Base-by-base conservation (phyloP, 2,888 invertebrate genomes). In the Synanthedon andrenaeformis region DNA sequence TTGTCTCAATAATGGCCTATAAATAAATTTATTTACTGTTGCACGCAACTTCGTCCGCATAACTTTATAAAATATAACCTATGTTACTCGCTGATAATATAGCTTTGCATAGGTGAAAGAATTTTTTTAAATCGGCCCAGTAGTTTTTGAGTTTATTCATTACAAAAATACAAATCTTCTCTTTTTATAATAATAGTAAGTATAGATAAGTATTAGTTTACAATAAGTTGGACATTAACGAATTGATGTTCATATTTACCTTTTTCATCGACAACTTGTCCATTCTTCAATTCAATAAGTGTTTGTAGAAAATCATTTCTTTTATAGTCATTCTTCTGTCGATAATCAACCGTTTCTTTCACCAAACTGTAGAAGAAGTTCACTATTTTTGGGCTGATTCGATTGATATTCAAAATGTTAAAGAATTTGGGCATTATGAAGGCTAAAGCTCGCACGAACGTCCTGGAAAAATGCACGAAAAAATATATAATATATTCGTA, bases 291-390 rank as follows among this genome's bases (percentile, higher is more conserved):
- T 50, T 89, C 82, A 49, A 90, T 89, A 8, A 90, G 71, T 3
- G 89, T 75, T 64, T 90, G 89, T 55, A 90, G 65, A 62, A 89
- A 89, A 63, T 90, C 90, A 56, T 88, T 85, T 50, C 89, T 70
- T 41, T 71, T 76, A 53, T 80, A 72, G 4, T 66, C 63, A 59
- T 83, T 64, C 50, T 69, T 70, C 55, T 76, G 62, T 1, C 88
- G 70, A 57, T 79, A 79, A 13, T 74, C 72, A 2, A 88, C 82
- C 0, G 81, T 85, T 53, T 74, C 74, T 57, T 73, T 72, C 1
- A 88, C 83, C 45, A 85, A 65, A 19, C 74, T 75, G 54, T 69
- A 73, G 65, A 85, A 88, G 63, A 88, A 88, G 19, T 78, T 66
- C 45, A 78, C 74, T 42, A 81, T 79, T 35, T 72, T 71, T 3